phyloP scores from a whole-genome alignment of 1,140 invertebrate species.

The Coelopa frigida region DNA sequence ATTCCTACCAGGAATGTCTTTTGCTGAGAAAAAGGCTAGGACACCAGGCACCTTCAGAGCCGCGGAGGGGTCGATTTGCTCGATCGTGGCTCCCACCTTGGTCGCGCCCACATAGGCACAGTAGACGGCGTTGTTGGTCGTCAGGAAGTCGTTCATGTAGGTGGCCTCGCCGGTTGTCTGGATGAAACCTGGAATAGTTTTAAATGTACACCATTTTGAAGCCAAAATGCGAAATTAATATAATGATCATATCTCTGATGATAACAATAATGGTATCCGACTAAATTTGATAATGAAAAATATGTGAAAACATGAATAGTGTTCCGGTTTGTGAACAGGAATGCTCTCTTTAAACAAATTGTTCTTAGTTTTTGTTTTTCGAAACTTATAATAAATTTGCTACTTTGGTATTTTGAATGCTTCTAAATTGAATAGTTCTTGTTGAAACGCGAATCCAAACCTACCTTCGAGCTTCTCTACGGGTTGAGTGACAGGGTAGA shows the following conservation, averaged over 20 bases:
- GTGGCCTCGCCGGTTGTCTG: slow-evolving; percentile 63
- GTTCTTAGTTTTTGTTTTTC: slow-evolving; percentile 69
- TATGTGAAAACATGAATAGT: slow-evolving; percentile 67
- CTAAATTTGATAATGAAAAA: too few relatives aligned
- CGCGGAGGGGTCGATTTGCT: slow-evolving; percentile 49
- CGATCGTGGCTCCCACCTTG: slow-evolving; percentile 50
- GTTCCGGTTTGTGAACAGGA: slow-evolving; percentile 68
- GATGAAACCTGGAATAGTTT: slow-evolving; percentile 39
- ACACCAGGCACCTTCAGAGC: slow-evolving; percentile 60
- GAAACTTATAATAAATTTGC: too few relatives aligned
- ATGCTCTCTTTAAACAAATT: slow-evolving; percentile 56
- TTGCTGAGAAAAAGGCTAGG: slow-evolving; percentile 55
- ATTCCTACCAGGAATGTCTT: slow-evolving; percentile 59
- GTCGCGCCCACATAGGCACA: slow-evolving; percentile 57
- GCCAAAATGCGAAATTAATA: neutral
- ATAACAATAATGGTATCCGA: too few relatives aligned
- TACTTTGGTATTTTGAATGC: too few relatives aligned
- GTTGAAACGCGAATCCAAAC: too few relatives aligned
- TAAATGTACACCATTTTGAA: neutral
- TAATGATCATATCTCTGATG: slow-evolving; percentile 65
- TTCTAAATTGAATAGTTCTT: too few relatives aligned
- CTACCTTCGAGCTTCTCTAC: too few relatives aligned
- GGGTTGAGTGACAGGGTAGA: too few relatives aligned
- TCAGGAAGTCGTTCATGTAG: slow-evolving; percentile 58
- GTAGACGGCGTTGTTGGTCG: slow-evolving; percentile 52